A percentile compares a stretch with the other conserved stretches of the same genome.
Conservation (phyloP, 1,140 invertebrate species). For the Drosophila baimaii region DNA sequence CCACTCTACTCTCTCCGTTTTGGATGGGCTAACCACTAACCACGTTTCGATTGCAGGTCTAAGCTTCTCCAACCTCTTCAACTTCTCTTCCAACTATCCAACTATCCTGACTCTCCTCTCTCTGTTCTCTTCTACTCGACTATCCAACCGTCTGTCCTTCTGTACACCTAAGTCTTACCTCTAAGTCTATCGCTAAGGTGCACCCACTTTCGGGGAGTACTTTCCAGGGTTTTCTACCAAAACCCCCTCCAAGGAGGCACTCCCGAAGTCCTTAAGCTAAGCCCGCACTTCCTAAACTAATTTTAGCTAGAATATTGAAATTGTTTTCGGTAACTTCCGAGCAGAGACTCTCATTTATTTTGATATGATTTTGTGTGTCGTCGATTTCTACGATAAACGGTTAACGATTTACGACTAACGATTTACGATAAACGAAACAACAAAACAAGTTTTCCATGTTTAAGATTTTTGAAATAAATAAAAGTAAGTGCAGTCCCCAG, state of each 20-base stretch:
- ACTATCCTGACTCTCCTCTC: conserved; percentile 44
- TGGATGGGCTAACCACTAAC: conserved; percentile 69
- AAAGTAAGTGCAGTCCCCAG: conserved; percentile 46
- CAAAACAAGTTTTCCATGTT: conserved; percentile 78
- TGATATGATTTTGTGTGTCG: conserved; percentile 47
- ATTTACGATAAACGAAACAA: conserved; percentile 55
- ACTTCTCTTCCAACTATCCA: conserved; percentile 65
- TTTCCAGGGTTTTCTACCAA: background rate
- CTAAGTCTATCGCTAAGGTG: conserved; percentile 61
- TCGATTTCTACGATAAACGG: conserved; percentile 33
- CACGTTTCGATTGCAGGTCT: conserved; percentile 76
- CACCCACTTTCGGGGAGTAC: conserved; percentile 18
- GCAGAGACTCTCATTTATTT: conserved; percentile 38
- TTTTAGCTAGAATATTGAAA: conserved; percentile 80
- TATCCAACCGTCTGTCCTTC: conserved; percentile 62
- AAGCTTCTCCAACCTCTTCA: conserved; percentile 67
- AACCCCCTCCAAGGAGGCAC: conserved; percentile 5
- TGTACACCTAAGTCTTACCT: conserved; percentile 50
- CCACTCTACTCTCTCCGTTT: conserved; percentile 2
- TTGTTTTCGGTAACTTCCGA: conserved; percentile 66
- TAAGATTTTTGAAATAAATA: conserved; percentile 58
- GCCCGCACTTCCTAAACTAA: conserved; percentile 62
- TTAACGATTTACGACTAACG: conserved; percentile 31
- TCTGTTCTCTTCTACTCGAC: conserved; percentile 58
- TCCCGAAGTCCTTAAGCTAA: conserved; percentile 37